Conservation (phyloP, 1,140 invertebrate species). For the Akabosia matsudoensis region DNA sequence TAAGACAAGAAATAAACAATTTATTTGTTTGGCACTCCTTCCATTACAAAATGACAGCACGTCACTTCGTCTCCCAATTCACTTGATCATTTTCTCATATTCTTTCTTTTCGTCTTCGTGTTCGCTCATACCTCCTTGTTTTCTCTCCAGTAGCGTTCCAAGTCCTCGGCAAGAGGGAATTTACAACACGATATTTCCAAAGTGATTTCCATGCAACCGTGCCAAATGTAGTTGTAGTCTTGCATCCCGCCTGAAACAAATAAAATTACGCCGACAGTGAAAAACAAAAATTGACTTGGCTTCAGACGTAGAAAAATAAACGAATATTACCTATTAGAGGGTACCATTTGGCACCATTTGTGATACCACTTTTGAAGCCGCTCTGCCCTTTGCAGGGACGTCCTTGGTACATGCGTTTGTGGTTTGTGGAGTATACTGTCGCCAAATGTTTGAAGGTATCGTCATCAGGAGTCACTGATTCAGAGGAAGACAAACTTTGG, state of each 20-base stretch:
- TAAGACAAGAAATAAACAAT: slow-evolving; percentile 49
- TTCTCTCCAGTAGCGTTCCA: slow-evolving; percentile 90
- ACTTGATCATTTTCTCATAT: background rate
- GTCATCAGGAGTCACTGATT: slow-evolving; percentile 86
- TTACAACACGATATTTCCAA: slow-evolving; percentile 96
- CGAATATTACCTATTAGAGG: slow-evolving; percentile 68
- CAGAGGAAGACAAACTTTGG: slow-evolving; percentile 69
- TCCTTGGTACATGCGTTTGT: slow-evolving; percentile 78
- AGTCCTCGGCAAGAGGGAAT: slow-evolving; percentile 77
- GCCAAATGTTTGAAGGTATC: slow-evolving; percentile 88
- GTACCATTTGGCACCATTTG: slow-evolving; percentile 90
- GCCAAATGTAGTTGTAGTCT: slow-evolving; percentile 97
- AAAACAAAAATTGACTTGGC: too few relatives aligned
- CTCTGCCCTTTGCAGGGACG: slow-evolving; percentile 68
- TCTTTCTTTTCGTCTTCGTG: background rate
- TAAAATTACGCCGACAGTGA: too few relatives aligned
- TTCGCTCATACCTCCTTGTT: slow-evolving; percentile 71
- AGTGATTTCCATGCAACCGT: slow-evolving; percentile 97
- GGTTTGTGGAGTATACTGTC: slow-evolving; percentile 81
- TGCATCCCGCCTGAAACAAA: slow-evolving; percentile 68
- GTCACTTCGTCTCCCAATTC: background rate
- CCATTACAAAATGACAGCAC: background rate
- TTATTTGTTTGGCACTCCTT: slow-evolving; percentile 11
- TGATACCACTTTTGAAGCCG: slow-evolving; percentile 79
- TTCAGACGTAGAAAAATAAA: background rate